These are phyloP conservation scores for Garra rufa DNA, from an alignment of 2,113 vertebrate species.

Conservation along the genomic window DNA sequence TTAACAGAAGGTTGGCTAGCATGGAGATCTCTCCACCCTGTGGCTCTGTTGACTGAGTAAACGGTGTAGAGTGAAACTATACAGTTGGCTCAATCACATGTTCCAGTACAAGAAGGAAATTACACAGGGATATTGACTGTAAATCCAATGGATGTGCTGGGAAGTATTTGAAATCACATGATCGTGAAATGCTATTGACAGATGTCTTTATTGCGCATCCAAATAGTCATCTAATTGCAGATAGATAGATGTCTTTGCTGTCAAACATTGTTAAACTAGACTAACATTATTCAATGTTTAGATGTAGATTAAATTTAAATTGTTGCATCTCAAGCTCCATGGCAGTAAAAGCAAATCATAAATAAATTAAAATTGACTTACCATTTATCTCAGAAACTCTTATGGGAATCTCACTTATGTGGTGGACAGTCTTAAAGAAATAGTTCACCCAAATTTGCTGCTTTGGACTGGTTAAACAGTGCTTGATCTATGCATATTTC, in stretches of 20 bases:
- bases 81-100: slow-evolving; percentile 57
- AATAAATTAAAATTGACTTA: not conserved
- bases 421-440: not conserved
- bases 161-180: not conserved
- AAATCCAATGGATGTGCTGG: slow-evolving; percentile 4
- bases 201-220: not conserved
- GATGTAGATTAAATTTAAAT: not conserved
- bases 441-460: too few relatives aligned
- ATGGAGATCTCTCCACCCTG: slow-evolving; percentile 31
- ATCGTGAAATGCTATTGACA: not conserved
- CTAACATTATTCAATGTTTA: not conserved
- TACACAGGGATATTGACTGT: slow-evolving; percentile 44
- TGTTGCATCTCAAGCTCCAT: not conserved
- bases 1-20: not conserved
- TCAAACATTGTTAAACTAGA: not conserved
- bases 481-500: not conserved
- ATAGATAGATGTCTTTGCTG: not conserved
- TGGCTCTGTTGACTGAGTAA: slow-evolving; percentile 60
- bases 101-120: slow-evolving; percentile 28
- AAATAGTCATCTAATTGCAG: not conserved
- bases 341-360: not conserved
- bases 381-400: not conserved
- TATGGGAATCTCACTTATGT: not conserved
- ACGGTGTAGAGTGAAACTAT: slow-evolving; percentile 50
- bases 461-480: too few relatives aligned